Conservation (phyloP, 2,888 invertebrate species). For the Drosophila barbarae region DNA sequence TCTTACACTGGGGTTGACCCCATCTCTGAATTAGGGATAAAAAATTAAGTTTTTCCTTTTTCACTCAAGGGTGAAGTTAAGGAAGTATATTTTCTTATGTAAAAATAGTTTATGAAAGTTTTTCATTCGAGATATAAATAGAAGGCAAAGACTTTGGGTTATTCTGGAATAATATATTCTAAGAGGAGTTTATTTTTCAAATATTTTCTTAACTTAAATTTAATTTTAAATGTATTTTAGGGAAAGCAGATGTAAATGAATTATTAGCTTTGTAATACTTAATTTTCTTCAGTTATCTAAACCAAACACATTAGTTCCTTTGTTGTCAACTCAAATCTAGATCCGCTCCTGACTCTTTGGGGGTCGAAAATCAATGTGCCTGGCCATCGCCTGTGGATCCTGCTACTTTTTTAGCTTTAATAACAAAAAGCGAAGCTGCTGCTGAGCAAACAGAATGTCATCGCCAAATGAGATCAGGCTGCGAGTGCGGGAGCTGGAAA, state of each 20-base stretch:
- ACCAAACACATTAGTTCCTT: too few species aligned
- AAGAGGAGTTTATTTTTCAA: background rate
- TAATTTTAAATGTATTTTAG: background rate
- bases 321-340: background rate
- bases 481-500: conserved; percentile 37
- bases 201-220: background rate
- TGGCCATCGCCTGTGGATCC: conserved; percentile 33
- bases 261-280: background rate
- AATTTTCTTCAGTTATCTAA: too few species aligned
- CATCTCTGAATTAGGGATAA: background rate
- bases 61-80: background rate
- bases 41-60: background rate
- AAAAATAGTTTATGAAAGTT: background rate
- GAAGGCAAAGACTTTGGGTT: background rate
- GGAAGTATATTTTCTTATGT: background rate
- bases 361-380: conserved; percentile 51
- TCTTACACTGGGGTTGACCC: background rate
- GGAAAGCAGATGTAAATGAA: background rate
- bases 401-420: conserved; percentile 40
- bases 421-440: conserved; percentile 50
- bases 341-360: background rate
- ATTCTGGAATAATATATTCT: background rate
- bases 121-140: too few species aligned
- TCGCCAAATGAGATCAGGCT: conserved; percentile 68
- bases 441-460: conserved; percentile 56